Conservation (phyloP, 2,113 vertebrate species). For the Capreolus pygargus region DNA sequence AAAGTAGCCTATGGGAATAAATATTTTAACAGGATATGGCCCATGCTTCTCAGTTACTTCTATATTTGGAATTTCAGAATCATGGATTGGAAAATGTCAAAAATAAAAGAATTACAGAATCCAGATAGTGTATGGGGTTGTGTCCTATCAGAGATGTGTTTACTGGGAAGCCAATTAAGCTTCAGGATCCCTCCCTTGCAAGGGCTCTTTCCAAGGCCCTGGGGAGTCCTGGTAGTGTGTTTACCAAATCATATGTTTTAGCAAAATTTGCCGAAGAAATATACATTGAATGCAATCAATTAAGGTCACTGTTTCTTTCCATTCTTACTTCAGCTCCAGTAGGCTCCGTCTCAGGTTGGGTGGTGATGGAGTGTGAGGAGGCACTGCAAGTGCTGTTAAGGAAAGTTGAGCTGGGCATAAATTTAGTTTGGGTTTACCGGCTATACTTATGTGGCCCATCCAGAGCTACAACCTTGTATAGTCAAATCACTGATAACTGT, state of each 20-base stretch:
- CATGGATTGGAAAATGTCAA: neutral
- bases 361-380: neutral
- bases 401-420: neutral
- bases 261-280: neutral
- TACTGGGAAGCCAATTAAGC: neutral
- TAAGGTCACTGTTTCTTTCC: neutral
- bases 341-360: rapidly evolving
- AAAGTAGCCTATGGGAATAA: neutral
- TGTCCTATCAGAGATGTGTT: neutral
- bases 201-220: neutral
- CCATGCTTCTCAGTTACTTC: neutral
- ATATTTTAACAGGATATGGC: neutral
- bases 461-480: neutral
- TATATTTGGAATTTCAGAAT: conserved; percentile 24
- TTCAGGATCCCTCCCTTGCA: neutral
- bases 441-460: neutral
- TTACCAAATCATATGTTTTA: neutral
- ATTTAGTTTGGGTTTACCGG: neutral
- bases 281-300: neutral
- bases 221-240: neutral
- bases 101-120: neutral
- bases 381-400: neutral
- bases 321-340: neutral
- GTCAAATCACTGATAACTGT: neutral
- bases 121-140: neutral